Conservation (phyloP, 2,797 vertebrate genomes). For the Characodon lateralis region DNA sequence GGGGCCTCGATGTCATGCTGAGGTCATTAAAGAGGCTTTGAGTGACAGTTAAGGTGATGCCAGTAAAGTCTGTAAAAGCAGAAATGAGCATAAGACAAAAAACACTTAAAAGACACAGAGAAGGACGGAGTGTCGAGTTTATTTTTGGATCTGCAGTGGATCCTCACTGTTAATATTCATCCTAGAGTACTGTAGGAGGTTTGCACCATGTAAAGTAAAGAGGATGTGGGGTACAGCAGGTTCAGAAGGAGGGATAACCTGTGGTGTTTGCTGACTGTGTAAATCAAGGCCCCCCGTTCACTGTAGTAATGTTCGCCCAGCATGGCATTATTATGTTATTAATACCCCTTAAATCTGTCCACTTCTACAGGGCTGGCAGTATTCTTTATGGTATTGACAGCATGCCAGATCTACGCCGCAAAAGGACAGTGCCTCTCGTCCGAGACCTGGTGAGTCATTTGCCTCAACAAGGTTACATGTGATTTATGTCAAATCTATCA, state of each 20-base stretch:
- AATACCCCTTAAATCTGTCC: slow-evolving; percentile 85
- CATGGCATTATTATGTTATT: slow-evolving; percentile 85
- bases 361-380: slow-evolving; percentile 85
- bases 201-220: slow-evolving; percentile 16
- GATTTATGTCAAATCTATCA: slow-evolving; percentile 65
- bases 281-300: slow-evolving; percentile 77
- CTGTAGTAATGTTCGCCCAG: slow-evolving; percentile 71
- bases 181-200: slow-evolving; percentile 25
- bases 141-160: slow-evolving; percentile 8
- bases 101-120: slow-evolving; percentile 28
- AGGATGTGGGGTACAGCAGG: slow-evolving; percentile 47
- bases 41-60: slow-evolving; percentile 74
- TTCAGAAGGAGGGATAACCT: slow-evolving; percentile 65
- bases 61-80: slow-evolving; percentile 41
- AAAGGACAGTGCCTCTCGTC: slow-evolving; percentile 95
- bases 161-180: not conserved
- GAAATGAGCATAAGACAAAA: slow-evolving; percentile 10
- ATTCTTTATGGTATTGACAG: slow-evolving; percentile 98
- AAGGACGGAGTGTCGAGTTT: not conserved
- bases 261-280: slow-evolving; percentile 63
- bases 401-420: slow-evolving; percentile 97
- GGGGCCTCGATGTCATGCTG: slow-evolving; percentile 60
- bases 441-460: slow-evolving; percentile 93
- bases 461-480: slow-evolving; percentile 78
- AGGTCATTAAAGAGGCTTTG: slow-evolving; percentile 70